Evolutionary conservation across 2,113 vertebrate species (phyloP), one percentile per base, ranked within the genome.

Genomic region (Anas platyrhynchos): DNA sequence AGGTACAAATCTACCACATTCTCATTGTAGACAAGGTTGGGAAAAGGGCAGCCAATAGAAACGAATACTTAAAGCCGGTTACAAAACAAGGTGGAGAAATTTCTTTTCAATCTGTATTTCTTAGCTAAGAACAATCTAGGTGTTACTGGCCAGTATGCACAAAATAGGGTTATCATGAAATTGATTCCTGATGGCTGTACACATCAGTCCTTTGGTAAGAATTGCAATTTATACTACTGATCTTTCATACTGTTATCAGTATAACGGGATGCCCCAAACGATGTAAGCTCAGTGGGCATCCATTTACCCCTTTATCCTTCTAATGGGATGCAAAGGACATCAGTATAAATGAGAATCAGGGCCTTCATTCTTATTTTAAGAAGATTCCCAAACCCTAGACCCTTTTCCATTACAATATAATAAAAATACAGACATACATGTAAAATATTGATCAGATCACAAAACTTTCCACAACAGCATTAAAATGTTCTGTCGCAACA

Each of bases 381-480:
- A 84, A 1, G 4, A 76, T 26, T 93, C 46, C 36, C 83, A 83
- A 89, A 87, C 83, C 92, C 62, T 50, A 78, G 92, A 89, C 94
- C 69, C 83, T 76, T 93, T 75, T 44, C 76, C 80, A 59, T 92
- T 91, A 77, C 78, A 82, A n/a, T 38, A 43, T 67, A 76, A 92
- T 50, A 91, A 96, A 91, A 93, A 87, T 83, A 95, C 87, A 93
- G 69, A 82, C 67, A 89, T 25, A 93, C 86, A 92, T 81, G 69
- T 96, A 83, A 94, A 95, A 94, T 96, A 96, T 7, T 79, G 74
- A 92, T 62, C 86, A 91, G 80, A 78, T 95, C 79, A 96, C 91
- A 92, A 67, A 94, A 95, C 88, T 83, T 93, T 78, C 62, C 77
- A 94, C 63, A 4, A 91, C 73, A 93, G 92, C 55, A 91, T 85